Base-by-base conservation (phyloP, 1,140 invertebrate species). In the Sinella curviseta region DNA sequence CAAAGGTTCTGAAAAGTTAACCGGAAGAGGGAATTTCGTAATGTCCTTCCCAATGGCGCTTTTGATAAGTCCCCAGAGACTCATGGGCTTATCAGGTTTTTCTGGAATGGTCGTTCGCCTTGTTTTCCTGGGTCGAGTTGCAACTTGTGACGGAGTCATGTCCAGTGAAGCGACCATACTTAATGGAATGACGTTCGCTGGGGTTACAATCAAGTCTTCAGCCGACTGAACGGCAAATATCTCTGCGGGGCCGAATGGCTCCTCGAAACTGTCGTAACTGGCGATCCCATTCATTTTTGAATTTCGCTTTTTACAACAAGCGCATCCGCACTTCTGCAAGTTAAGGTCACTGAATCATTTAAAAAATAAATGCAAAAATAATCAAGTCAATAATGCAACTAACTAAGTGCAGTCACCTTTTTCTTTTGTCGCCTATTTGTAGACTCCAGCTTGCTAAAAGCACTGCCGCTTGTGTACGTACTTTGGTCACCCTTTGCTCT, bases 11-110 rank as follows among this genome's bases (percentile, higher is more conserved):
- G 98, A 98, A 87, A 98, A 97, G 74, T 95, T 92, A 48, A 99
- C 95, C 33, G 97, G 97, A 95, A 99, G 97, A 3, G 96, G 95
- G 84, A 98, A 97, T 88, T 97, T 97, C 84, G 95, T 97, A 67
- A 98, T 88, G 87, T 99, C 97, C 89, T 97, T 97, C 83, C 96
- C 95, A 84, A 98, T 93, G 85, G 94, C 96, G 87, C 95, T 94
- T 88, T 96, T 96, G 81, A 98, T 88, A 80, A 97, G 94, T 78
- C 94, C 95, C 95, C 96, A 98, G 65, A 98, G 91, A 87, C 94
- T 97, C 17, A 83, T 12, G 24, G 74, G 36, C 20, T 60, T 74
- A 36, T 83, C 77, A 16, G 82, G 82, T n/a, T 78, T 76, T 33
- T 80, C 77, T 34, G 78, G 81, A 26, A 82, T 34, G 33, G 73